Evolutionary conservation across 2,797 vertebrate species (phyloP).

Genomic region (Bucorvus abyssinicus): DNA sequence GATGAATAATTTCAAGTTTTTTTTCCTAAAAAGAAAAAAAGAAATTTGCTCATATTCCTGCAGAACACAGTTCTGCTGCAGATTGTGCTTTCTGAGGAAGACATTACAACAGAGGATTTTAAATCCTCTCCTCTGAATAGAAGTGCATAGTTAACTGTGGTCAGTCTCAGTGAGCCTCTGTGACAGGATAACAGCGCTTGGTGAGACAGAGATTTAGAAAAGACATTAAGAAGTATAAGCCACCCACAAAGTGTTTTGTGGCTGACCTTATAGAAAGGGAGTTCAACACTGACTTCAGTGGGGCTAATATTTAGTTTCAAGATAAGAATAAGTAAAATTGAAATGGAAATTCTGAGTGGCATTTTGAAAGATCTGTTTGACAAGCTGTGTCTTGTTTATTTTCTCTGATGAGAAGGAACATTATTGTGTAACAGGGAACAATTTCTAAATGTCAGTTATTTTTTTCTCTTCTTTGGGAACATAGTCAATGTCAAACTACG

Average conservation of each 20-base stretch:
- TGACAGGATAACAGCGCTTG: neutral
- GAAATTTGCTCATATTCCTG: neutral
- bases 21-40: neutral
- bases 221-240: neutral
- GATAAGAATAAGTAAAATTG: constrained; percentile 36
- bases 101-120: neutral
- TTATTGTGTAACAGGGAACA: constrained; percentile 29
- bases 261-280: neutral
- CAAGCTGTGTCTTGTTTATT: constrained; percentile 49
- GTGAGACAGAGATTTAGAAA: neutral
- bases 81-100: neutral
- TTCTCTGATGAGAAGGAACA: constrained; percentile 50
- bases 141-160: neutral
- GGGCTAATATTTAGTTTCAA: constrained; percentile 27
- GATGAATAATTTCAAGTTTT: neutral
- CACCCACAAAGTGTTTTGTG: neutral
- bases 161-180: neutral
- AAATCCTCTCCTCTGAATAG: neutral
- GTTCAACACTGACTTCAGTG: neutral
- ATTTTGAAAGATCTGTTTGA: constrained; percentile 58
- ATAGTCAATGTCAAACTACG: constrained; percentile 10
- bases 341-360: constrained; percentile 52
- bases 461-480: constrained; percentile 24
- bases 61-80: neutral
- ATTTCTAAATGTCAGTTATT: constrained; percentile 58